Evolutionary conservation across 2,797 vertebrate genomes (phyloP), one percentile per base, ranked within the genome.

Genomic region (Hapalemur alaotrensis): DNA sequence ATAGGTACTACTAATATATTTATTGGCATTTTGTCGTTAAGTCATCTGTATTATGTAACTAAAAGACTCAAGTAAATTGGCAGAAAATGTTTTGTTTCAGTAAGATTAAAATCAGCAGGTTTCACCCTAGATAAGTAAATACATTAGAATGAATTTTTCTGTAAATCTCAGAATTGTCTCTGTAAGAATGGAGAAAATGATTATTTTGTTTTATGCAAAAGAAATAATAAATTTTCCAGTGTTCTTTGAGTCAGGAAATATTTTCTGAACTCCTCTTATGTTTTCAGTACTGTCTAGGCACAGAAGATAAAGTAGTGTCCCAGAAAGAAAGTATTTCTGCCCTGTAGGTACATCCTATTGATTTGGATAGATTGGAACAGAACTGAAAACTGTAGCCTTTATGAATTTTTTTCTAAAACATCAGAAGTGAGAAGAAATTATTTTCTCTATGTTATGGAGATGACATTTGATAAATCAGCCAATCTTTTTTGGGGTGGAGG

Each of bases 51-150:
- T 52, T 70, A 67, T 76, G 5, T 57, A 76, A 30, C 9, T 86
- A 69, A 76, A 78, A 95, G 57, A 48, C 50, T 93, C 52, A 43
- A 50, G 11, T 75, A 15, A 59, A 35, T 59, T 78, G 25, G 41
- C 38, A 72, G 57, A 82, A 15, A 38, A 52, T 90, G 81, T 57
- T 96, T 94, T 90, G 22, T 87, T 91, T 91, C 85, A 69, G 32
- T 54, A 63, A 84, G 54, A 93, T 69, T 93, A 83, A 95, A 91
- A 65, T 35, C 23, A 87, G 25, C 41, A 65, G 11, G 0, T 69
- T 89, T 75, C 80, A 70, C 25, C 11, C 13, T 61, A 18, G 23
- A 79, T 73, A 67, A n/a, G 20, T 30, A 48, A 69, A 25, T 59
- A 65, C 13, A 9, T 67, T 43, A 70, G 38, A 70, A 14, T 86